phyloP scores from a whole-genome alignment of 2,113 vertebrate species.

The Hystrix cristata region DNA sequence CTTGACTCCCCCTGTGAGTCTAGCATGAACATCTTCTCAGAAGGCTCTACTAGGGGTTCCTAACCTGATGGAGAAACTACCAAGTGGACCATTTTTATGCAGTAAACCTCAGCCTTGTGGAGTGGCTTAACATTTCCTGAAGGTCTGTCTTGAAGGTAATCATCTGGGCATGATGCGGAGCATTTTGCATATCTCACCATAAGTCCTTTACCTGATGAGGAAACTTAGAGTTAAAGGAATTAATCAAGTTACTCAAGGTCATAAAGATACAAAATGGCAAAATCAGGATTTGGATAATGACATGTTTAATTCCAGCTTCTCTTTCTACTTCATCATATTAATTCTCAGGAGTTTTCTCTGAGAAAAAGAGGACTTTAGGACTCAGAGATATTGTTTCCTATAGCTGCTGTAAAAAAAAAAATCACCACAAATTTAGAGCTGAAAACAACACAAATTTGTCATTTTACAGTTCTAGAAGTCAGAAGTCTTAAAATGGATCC shows the following conservation, averaged over 20 bases:
- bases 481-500: slow-evolving; percentile 35
- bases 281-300: background rate
- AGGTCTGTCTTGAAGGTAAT: background rate
- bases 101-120: background rate
- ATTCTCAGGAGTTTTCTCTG: background rate
- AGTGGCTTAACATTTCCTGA: background rate
- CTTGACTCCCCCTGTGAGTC: background rate
- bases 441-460: background rate
- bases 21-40: background rate
- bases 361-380: background rate
- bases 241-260: background rate
- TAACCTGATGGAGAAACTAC: background rate
- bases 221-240: background rate
- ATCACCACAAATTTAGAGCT: background rate
- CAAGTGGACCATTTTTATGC: background rate
- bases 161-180: background rate
- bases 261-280: slow-evolving; percentile 38
- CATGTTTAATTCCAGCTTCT: slow-evolving; percentile 21
- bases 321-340: background rate
- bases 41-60: background rate
- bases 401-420: background rate
- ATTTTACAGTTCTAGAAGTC: background rate
- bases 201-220: slow-evolving; percentile 19
- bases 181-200: background rate
- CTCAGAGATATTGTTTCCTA: background rate